Evolutionary conservation across 2,113 vertebrate species (phyloP).

Genomic region (Triplophysa tibetana): DNA sequence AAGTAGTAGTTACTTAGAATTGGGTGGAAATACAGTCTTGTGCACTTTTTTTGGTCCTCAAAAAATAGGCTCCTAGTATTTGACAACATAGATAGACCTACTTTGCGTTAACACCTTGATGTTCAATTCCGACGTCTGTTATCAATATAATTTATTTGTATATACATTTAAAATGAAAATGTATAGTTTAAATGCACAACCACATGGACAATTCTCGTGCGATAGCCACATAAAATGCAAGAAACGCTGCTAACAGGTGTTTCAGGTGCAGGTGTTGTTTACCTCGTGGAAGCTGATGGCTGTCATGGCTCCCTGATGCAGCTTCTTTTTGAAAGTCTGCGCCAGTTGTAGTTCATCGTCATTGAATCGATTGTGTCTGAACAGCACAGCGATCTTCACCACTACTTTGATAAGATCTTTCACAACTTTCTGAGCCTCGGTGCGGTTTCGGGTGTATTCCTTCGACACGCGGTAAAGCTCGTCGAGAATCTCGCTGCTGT

Average conservation of each 20-base stretch:
- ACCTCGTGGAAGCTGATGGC: constrained; percentile 89
- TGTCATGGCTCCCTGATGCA: constrained; percentile 84
- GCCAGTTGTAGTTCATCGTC: constrained; percentile 77
- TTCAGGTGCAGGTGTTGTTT: constrained; percentile 1
- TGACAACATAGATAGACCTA: no score
- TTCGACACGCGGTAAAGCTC: constrained; percentile 89
- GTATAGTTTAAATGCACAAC: no score
- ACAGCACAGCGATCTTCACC: constrained; percentile 83
- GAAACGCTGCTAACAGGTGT: background rate
- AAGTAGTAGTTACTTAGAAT: no score
- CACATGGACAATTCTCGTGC: background rate
- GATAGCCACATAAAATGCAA: background rate
- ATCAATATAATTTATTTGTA: no score
- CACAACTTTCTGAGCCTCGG: constrained; percentile 82
- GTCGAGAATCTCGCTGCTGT: constrained; percentile 85
- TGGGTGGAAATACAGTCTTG: no score
- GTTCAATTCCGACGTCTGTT: no score
- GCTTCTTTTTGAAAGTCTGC: constrained; percentile 81
- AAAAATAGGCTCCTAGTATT: no score
- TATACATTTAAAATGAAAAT: no score
- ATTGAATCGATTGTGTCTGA: constrained; percentile 80
- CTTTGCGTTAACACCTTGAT: no score
- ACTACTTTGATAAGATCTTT: constrained; percentile 89
- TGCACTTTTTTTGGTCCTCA: no score
- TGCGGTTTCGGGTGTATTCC: constrained; percentile 76